phyloP scores from a whole-genome alignment of 2,888 invertebrate genomes.

The Cyclophora albipunctata region DNA sequence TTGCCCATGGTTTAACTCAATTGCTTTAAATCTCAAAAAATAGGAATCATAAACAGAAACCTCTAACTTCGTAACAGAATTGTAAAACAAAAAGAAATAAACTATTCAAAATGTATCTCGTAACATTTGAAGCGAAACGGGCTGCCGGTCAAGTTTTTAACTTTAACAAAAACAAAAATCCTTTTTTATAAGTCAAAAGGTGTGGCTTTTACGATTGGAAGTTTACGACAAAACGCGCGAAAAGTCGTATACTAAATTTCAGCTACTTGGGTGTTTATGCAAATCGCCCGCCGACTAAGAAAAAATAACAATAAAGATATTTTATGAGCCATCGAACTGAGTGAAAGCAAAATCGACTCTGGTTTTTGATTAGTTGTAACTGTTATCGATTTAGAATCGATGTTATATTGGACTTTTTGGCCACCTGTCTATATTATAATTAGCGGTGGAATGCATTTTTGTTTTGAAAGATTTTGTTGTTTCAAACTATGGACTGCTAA shows the following conservation, averaged over 20 bases:
- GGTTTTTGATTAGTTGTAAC: too few relatives aligned
- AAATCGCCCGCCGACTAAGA: conserved; percentile 46
- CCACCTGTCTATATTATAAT: too few relatives aligned
- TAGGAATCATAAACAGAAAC: too few relatives aligned
- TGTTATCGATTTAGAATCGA: too few relatives aligned
- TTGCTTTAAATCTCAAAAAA: too few relatives aligned
- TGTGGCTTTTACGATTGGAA: conserved; percentile 59
- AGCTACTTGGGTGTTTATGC: conserved; percentile 64
- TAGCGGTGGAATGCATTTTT: too few relatives aligned
- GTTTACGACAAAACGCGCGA: conserved; percentile 49
- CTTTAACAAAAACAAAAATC: conserved; percentile 29
- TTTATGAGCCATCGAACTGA: conserved; percentile 25
- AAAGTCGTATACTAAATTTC: conserved; percentile 20
- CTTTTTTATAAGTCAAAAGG: conserved; percentile 48
- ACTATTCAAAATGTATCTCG: conserved; percentile 17
- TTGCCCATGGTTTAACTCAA: too few relatives aligned
- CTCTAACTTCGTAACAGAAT: too few relatives aligned
- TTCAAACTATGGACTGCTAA: too few relatives aligned
- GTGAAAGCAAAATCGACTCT: conserved; percentile 12
- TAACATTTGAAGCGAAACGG: conserved; percentile 14
- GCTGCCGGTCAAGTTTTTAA: conserved; percentile 34
- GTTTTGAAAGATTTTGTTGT: too few relatives aligned
- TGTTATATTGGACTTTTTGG: too few relatives aligned
- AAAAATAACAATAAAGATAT: conserved; percentile 34
- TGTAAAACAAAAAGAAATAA: conserved; percentile 14